Evolutionary conservation across 2,113 vertebrate species (phyloP).

Genomic region (Pelodiscus sinensis): DNA sequence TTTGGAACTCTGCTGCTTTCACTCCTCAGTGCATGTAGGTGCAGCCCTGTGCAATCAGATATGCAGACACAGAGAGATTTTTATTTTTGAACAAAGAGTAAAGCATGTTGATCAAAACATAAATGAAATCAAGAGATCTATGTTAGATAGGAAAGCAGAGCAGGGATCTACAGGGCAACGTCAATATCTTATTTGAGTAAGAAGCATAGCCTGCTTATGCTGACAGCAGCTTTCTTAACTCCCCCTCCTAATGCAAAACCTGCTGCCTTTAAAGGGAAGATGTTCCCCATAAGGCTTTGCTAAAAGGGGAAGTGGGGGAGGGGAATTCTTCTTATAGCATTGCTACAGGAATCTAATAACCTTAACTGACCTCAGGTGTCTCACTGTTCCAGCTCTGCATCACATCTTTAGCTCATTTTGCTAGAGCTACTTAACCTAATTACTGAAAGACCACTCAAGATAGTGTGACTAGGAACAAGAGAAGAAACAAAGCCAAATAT

Average conservation of each 20-base stretch:
- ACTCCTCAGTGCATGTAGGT: fast-evolving
- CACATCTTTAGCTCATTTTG: constrained; percentile 37
- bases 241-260: not conserved
- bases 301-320: not conserved
- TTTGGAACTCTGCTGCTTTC: not conserved
- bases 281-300: constrained; percentile 14
- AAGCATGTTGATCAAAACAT: not conserved
- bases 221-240: not conserved
- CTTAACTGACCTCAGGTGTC: constrained; percentile 23
- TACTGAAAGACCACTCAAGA: constrained; percentile 39
- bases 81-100: not conserved
- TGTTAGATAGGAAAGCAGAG: not conserved
- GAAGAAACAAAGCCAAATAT: not conserved
- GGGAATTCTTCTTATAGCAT: constrained; percentile 15
- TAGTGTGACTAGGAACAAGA: not conserved
- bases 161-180: constrained; percentile 22
- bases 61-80: not conserved
- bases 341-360: not conserved
- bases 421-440: constrained; percentile 62
- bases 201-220: not conserved
- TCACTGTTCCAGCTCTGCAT: not conserved
- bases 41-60: not conserved
- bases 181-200: not conserved
- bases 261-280: constrained; percentile 29
- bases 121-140: not conserved